A percentile compares a stretch with the other conserved stretches of the same genome.
Conservation (phyloP, 2,113 vertebrate species). For the Melanostigma gelatinosum region DNA sequence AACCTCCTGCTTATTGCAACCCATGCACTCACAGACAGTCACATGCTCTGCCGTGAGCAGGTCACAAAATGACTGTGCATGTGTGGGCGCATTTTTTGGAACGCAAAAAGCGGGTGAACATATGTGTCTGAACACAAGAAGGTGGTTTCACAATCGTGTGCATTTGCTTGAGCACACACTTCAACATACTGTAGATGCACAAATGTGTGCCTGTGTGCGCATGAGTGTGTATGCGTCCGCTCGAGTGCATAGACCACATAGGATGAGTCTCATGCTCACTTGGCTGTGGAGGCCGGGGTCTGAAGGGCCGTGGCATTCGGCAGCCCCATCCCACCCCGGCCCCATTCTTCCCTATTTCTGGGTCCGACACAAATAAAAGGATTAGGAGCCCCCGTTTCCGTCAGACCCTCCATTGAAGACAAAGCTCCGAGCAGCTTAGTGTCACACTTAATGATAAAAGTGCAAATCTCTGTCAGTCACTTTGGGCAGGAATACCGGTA, state of each 20-base stretch:
- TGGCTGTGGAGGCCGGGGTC: slow-evolving; percentile 80
- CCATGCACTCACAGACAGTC: slow-evolving; percentile 41
- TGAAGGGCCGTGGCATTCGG: slow-evolving; percentile 78
- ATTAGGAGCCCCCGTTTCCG: slow-evolving; percentile 98
- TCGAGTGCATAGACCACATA: slow-evolving; percentile 75
- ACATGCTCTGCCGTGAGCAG: slow-evolving; percentile 31
- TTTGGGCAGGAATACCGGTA: slow-evolving; percentile 89
- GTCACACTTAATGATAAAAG: slow-evolving; percentile 96
- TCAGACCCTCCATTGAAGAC: slow-evolving; percentile 91
- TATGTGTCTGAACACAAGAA: not conserved
- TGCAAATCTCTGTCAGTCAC: slow-evolving; percentile 97
- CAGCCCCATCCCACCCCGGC: slow-evolving; percentile 82
- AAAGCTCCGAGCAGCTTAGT: slow-evolving; percentile 93
- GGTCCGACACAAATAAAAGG: slow-evolving; percentile 98
- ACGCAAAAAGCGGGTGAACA: slow-evolving; percentile 19
- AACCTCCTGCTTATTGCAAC: slow-evolving; percentile 42
- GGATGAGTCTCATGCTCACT: slow-evolving; percentile 84
- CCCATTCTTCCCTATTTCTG: slow-evolving; percentile 88
- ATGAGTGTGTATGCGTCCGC: slow-evolving; percentile 45
- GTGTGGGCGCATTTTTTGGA: not conserved
- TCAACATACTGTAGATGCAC: slow-evolving; percentile 32
- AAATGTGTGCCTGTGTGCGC: slow-evolving; percentile 10
- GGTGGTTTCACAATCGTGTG: slow-evolving; percentile 7
- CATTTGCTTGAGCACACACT: slow-evolving; percentile 43
- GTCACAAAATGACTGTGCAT: not conserved